These are phyloP conservation scores for Cryptocheilus praepositus DNA, from an alignment of 2,888 invertebrate genomes.

Conservation along the genomic window DNA sequence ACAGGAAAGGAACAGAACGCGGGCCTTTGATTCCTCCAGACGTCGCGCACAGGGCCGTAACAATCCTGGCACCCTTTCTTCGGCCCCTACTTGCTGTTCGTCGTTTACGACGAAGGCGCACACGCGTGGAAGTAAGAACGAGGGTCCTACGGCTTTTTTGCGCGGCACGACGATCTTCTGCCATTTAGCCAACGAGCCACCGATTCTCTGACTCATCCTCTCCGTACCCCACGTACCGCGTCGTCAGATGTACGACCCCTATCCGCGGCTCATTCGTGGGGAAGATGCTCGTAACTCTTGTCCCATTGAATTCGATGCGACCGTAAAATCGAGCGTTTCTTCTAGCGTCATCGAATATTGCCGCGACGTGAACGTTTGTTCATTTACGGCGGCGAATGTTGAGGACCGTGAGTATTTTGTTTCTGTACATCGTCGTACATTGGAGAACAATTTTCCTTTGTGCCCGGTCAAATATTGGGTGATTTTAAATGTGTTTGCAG, in stretches of 20 bases:
- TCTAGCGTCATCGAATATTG: constrained; percentile 47
- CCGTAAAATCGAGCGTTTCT: constrained; percentile 63
- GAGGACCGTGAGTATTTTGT: too few species aligned
- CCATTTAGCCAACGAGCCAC: constrained; percentile 46
- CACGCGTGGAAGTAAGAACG: constrained; percentile 37
- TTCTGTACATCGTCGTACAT: too few species aligned
- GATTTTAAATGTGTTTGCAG: too few species aligned
- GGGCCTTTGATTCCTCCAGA: constrained; percentile 27
- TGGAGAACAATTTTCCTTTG: too few species aligned
- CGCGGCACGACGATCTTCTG: constrained; percentile 42
- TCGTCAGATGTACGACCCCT: constrained; percentile 14
- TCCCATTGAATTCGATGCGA: constrained; percentile 64
- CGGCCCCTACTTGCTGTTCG: constrained; percentile 10
- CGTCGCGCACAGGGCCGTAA: constrained; percentile 19
- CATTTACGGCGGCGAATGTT: too few species aligned
- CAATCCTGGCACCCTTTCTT: constrained; percentile 29
- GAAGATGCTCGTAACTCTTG: constrained; percentile 56
- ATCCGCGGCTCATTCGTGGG: constrained; percentile 36
- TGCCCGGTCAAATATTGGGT: too few species aligned
- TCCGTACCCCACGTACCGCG: constrained; percentile 10
- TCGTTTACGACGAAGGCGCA: constrained; percentile 32
- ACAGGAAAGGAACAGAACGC: constrained; percentile 5
- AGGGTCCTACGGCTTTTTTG: constrained; percentile 36
- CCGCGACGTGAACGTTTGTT: constrained; percentile 25
- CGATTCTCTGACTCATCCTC: constrained; percentile 43